These are phyloP conservation scores for Actias luna DNA, from an alignment of 2,888 invertebrate genomes.

Conservation along the genomic window DNA sequence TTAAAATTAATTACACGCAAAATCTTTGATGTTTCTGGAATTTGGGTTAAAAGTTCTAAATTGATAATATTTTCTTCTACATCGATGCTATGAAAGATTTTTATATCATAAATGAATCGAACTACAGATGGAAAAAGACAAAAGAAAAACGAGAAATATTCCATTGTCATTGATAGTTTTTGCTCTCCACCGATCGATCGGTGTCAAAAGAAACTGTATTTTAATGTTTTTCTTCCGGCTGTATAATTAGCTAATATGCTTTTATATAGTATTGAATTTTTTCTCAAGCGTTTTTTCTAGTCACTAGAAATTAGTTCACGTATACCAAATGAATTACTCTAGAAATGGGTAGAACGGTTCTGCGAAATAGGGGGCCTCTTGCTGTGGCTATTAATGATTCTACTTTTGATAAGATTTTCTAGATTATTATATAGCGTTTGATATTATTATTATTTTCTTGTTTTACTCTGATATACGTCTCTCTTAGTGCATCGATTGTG, in stretches of 20 bases:
- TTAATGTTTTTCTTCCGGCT: not conserved
- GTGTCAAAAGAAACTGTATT: slow-evolving; percentile 19
- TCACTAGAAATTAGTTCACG: slow-evolving; percentile 8
- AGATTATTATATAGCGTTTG: not conserved
- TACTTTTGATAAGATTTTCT: not conserved
- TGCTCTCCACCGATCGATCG: slow-evolving; percentile 6
- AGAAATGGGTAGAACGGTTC: slow-evolving; percentile 1
- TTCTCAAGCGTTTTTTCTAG: slow-evolving; percentile 6
- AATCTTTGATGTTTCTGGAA: not conserved
- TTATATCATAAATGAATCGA: not conserved
- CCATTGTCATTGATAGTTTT: slow-evolving; percentile 16
- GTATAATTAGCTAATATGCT: slow-evolving; percentile 6
- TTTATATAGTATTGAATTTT: slow-evolving; percentile 7
- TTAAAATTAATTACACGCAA: not conserved
- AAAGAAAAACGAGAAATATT: not conserved
- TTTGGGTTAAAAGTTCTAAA: not conserved
- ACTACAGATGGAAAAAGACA: not conserved
- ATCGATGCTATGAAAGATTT: not conserved
- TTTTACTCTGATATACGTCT: not conserved
- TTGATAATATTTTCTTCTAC: not conserved
- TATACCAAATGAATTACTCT: not conserved
- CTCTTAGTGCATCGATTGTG: not conserved
- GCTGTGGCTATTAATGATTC: slow-evolving; percentile 15
- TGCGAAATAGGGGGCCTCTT: slow-evolving; percentile 14
- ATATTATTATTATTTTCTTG: not conserved